Evolutionary conservation across 2,797 vertebrate genomes (phyloP), one percentile per base, ranked within the genome.

Genomic region (Alfaro cultratus): DNA sequence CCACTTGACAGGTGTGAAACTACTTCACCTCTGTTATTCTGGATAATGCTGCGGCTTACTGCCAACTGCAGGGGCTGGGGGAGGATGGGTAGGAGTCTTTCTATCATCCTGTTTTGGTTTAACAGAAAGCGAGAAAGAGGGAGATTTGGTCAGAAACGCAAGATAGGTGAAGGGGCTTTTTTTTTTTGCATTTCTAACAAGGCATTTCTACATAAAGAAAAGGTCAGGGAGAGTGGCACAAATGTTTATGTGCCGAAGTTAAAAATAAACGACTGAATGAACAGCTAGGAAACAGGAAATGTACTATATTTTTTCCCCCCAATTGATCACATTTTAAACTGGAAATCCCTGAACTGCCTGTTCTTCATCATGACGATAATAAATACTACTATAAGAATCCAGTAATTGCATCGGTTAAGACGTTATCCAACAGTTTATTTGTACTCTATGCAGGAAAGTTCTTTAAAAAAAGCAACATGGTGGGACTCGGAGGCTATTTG

Each of bases 401-500:
- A 79, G 83, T 85, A 83, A 74, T 80, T 75, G 68, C 67, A 76
- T 78, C 80, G 80, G 73, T 81, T 80, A 88, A 82, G 73, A 83
- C 51, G 79, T 83, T 39, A 82, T 85, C 82, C 84, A 80, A 83
- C 77, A 83, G 79, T 67, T 79, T 83, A 74, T 77, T 62, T 85
- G 67, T 85, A 81, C 68, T 77, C 77, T 75, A 86, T 36, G 82
- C 49, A 43, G 85, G 89, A 75, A 74, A 83, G 77, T 87, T 80
- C 85, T 87, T 75, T 90, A 89, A 86, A 84, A 45, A 47, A 47
- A 47, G 79, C 75, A 67, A 57, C 81, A 77, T 6, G 80, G 80
- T 74, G 55, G 79, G 89, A 86, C 85, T 90, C 83, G 86, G 90
- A 85, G 86, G 89, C 84, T 87, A 26, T 75, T 82, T n/a, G 80